Percentiles rank a stretch among this genome's conserved stretches.
Evolutionary conservation across 1,140 invertebrate genomes (phyloP).

Genomic region (Drosophila tropicalis): DNA sequence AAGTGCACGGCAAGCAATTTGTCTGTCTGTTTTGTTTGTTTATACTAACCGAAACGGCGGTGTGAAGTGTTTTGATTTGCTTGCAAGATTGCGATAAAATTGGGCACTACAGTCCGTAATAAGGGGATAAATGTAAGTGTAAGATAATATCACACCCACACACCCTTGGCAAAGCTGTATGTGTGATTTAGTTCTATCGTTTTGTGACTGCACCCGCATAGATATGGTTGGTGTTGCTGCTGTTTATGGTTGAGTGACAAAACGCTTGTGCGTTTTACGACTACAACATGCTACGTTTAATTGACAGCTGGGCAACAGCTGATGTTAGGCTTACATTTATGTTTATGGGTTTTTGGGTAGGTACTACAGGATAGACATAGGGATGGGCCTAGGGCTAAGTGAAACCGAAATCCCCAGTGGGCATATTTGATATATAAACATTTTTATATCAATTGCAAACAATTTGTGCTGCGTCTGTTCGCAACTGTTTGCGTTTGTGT

Average conservation of each 20-base stretch:
- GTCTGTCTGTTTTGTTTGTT: constrained; percentile 36
- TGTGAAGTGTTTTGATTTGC: constrained; percentile 62
- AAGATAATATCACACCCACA: constrained; percentile 19
- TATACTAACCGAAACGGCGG: constrained; percentile 29
- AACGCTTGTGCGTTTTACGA: constrained; percentile 55
- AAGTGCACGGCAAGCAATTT: constrained; percentile 1
- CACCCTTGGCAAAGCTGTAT: no score
- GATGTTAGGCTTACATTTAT: constrained; percentile 19
- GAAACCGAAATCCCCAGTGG: constrained; percentile 30
- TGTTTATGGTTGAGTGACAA: constrained; percentile 47
- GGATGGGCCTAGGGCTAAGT: constrained; percentile 19
- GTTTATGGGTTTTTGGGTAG: not conserved
- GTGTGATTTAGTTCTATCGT: no score
- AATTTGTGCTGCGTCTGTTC: not conserved
- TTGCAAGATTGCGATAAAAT: constrained; percentile 60
- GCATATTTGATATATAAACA: constrained; percentile 2
- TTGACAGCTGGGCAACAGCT: constrained; percentile 49
- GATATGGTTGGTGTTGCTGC: constrained; percentile 33
- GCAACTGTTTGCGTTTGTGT: not conserved
- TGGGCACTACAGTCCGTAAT: constrained; percentile 55
- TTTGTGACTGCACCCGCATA: constrained; percentile 26
- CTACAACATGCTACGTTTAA: constrained; percentile 70
- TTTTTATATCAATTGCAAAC: constrained; percentile 14
- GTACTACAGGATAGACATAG: no score
- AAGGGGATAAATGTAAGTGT: constrained; percentile 44